phyloP scores from a whole-genome alignment of 2,888 invertebrate species.

The Ryuthela nishihirai region DNA sequence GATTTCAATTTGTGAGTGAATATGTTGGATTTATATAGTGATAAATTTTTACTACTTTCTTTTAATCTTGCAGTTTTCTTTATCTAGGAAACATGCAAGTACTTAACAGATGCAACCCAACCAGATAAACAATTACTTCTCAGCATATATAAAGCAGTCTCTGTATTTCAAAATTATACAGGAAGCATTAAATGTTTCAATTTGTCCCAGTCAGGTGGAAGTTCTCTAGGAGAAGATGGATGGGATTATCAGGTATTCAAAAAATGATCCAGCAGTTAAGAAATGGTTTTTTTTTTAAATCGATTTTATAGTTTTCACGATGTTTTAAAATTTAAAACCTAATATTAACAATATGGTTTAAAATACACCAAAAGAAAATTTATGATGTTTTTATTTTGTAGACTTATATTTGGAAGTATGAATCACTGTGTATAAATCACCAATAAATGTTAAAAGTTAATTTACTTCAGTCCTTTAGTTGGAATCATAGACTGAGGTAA shows the following conservation, averaged over 20 bases:
- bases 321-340: background rate
- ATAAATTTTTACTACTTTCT: background rate
- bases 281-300: background rate
- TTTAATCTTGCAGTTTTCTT: background rate
- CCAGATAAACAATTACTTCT: conserved; percentile 57
- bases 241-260: conserved; percentile 75
- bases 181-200: conserved; percentile 51
- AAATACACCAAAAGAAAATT: background rate
- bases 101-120: conserved; percentile 52
- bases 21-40: too few species aligned
- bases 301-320: background rate
- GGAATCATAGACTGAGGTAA: too few species aligned
- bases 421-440: too few species aligned
- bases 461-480: too few species aligned
- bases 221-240: conserved; percentile 60
- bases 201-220: conserved; percentile 15
- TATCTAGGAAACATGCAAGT: conserved; percentile 57
- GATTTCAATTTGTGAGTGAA: background rate
- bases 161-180: conserved; percentile 77
- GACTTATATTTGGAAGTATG: too few species aligned
- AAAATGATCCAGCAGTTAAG: background rate
- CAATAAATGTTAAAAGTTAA: too few species aligned
- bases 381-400: too few species aligned
- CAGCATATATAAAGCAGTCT: conserved; percentile 65
- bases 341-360: background rate